Conservation (phyloP, 2,113 vertebrate species). For the Melanerpes formicivorus region DNA sequence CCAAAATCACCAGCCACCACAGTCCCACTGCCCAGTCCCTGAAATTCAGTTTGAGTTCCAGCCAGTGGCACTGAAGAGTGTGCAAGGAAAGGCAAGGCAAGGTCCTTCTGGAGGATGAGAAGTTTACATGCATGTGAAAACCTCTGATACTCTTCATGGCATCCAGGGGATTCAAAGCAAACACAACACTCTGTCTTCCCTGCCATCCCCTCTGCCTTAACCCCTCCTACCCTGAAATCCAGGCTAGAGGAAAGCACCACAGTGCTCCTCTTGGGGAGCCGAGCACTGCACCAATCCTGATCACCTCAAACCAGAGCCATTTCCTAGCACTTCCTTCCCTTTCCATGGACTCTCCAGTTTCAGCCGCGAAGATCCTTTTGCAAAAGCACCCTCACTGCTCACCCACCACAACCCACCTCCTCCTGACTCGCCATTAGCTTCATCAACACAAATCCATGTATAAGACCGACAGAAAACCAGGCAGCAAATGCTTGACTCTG, state of each 20-base stretch:
- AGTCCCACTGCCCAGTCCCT: neutral
- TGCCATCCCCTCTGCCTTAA: neutral
- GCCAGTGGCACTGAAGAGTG: neutral
- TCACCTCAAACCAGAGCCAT: neutral
- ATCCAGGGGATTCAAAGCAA: neutral
- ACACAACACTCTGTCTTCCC: neutral
- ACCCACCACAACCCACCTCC: neutral
- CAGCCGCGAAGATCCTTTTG: neutral
- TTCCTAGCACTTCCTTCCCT: neutral
- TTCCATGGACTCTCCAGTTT: neutral
- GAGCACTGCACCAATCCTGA: accelerated
- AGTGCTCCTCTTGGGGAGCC: neutral
- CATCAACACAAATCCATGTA: neutral
- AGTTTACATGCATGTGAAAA: neutral
- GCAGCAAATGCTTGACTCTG: constrained; percentile 24
- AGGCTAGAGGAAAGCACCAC: neutral
- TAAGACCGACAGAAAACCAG: neutral
- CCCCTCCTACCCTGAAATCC: neutral
- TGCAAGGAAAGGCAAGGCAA: neutral
- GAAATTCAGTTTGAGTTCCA: neutral
- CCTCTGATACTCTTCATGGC: neutral
- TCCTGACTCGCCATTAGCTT: neutral
- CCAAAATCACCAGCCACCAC: neutral
- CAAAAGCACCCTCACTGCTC: neutral
- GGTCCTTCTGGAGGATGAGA: neutral